Base-by-base conservation (phyloP, 2,888 invertebrate species). In the Margaritifera margaritifera region DNA sequence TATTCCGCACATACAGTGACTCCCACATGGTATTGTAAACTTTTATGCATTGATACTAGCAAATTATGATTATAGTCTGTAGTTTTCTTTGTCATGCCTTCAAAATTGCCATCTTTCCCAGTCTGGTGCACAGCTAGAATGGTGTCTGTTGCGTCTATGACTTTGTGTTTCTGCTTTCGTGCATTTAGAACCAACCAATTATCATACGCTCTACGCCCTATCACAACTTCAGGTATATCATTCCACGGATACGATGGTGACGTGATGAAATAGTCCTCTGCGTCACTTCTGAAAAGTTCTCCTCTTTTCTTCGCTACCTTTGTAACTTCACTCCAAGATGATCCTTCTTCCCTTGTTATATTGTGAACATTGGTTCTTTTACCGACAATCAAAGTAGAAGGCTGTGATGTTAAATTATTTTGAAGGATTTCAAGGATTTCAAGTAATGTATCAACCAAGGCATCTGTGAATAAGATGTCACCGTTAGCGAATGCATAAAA, bases 251-350 rank as follows among this genome's bases (percentile, higher is more conserved):
- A 86, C 19, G 60, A 60, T 27, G 77, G 71, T 55, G 72, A 65
- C 5, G 85, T 83, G 31, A 86, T 82, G 64, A 86, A 86, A 64
- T 79, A 86, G 67, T 86, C 85, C 65, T 83, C 84, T 0, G 85
- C 84, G 60, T 78, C 79, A 11, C 74, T 77, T 1, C 74, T 79
- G 65, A 86, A 86, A 2, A 84, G 51, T 62, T 74, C 72, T 5
- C 84, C 84, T 22, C 84, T 64, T 15, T 59, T 57, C 53, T 77
- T 77, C 2, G 81, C 78, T 27, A 78, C 69, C 24, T 62, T 59
- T 8, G 67, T 61, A 19, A 84, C 69, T 31, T 72, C 75, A 8
- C 61, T 57, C 64, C 77, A 79, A 6, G 74, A 64, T 19, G 69
- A 66, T 64, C 1, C 76, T n/a, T n/a, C n/a, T n/a, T n/a, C n/a